Percentiles rank a stretch among this genome's conserved stretches.
Evolutionary conservation across 64 coral and sea anemone genomes (phyloP).

Genomic region (Stylophora pistillata): DNA sequence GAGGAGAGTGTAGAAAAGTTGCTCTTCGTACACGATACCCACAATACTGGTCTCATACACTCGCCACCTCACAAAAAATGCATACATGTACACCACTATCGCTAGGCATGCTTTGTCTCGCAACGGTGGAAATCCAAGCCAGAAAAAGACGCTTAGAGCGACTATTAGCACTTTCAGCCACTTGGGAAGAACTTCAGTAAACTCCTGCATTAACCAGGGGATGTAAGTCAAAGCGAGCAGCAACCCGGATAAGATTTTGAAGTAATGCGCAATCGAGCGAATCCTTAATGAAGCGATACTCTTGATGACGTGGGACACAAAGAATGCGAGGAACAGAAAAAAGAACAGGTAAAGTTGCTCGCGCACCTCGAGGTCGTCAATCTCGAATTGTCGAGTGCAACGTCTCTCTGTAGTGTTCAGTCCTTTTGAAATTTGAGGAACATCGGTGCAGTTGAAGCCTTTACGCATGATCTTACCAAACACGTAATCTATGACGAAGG

Average conservation of each 20-base stretch:
- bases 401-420: neutral
- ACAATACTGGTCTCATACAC: slow-evolving; percentile 31
- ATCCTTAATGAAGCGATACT: neutral
- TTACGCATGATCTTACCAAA: slow-evolving; percentile 57
- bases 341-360: slow-evolving; percentile 39
- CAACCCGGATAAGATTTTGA: slow-evolving; percentile 29
- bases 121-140: slow-evolving; percentile 58
- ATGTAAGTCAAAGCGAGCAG: slow-evolving; percentile 27
- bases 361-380: slow-evolving; percentile 16
- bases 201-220: slow-evolving; percentile 62
- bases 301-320: slow-evolving; percentile 31
- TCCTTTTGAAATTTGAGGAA: neutral
- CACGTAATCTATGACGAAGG: slow-evolving; percentile 78
- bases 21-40: neutral
- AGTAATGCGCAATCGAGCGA: neutral
- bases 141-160: slow-evolving; percentile 59
- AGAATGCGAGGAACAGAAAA: slow-evolving; percentile 25
- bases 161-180: slow-evolving; percentile 44
- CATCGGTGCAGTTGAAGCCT: slow-evolving; percentile 63
- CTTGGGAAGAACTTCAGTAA: neutral
- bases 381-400: slow-evolving; percentile 6
- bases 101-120: slow-evolving; percentile 28
- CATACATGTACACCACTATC: slow-evolving; percentile 51
- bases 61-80: slow-evolving; percentile 60
- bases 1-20: slow-evolving; percentile 29